Base-by-base conservation (phyloP, 2,888 invertebrate genomes). In the Patella ulyssiponensis region DNA sequence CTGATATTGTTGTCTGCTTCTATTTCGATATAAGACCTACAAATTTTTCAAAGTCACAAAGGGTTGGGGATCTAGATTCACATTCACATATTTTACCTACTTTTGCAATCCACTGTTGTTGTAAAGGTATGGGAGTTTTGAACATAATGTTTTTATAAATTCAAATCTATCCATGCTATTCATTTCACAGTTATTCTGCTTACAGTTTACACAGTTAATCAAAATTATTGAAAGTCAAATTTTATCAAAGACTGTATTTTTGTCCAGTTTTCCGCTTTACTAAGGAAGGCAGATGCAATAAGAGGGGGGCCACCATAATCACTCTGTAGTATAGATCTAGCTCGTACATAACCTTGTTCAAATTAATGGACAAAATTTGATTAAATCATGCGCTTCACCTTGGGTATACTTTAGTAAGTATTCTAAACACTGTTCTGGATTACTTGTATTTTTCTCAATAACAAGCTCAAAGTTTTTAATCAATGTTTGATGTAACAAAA, bases 121-220 rank as follows among this genome's bases (percentile, higher is more conserved):
- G 64, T 64, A 64, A 20, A 11, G 20, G 23, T 20, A 64, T 12
- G 23, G 64, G 9, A 64, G 23, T 64, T 64, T 64, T 20, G n/a
- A 23, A 64, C 64, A 64, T 9, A 64, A 20, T 12, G 64, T 20
- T 14, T 64, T 64, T 3, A 64, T 64, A 20, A 64, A 64, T 1
- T 64, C 64, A 64, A 64, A 64, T 20, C 64, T 23, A 20, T 64
- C 64, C 64, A 64, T n/a, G 23, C 20, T 64, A 64, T n/a, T 64
- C 64, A 64, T 64, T 12, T 64, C 64, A 20, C 11, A 15, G 20
- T 64, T 64, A 3, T 64, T 64, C 15, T 64, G 64, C 20, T 64
- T 64, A 17, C 20, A 64, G 64, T n/a, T 64, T 9, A 64, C 64
- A 64, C 64, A 58, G 20, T 58, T 58, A 1, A 58, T 20, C n/a